Evolutionary conservation across 1,140 invertebrate genomes (phyloP).

Genomic region (silkworm (Bombyx mori)): DNA sequence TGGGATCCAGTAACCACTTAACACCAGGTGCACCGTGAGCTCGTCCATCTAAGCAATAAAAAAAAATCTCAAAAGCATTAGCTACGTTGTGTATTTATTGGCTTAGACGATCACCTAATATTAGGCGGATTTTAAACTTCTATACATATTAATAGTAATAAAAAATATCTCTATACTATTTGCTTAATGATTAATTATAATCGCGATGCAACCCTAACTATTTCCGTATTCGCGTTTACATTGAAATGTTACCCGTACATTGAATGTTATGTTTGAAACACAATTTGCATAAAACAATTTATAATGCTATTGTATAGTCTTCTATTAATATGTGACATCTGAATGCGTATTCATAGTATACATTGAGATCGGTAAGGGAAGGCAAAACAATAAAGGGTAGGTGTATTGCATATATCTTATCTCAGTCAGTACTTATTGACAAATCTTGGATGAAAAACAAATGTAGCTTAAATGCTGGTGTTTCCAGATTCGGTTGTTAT

Average conservation of each 20-base stretch:
- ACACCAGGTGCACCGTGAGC: no score
- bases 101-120: no score
- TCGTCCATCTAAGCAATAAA: no score
- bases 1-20: no score
- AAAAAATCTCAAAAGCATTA: no score
- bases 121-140: no score
- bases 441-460: neutral
- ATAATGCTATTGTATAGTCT: slow-evolving; percentile 10
- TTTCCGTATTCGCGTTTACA: slow-evolving; percentile 6
- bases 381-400: neutral
- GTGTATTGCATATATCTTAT: neutral
- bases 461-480: neutral
- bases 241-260: slow-evolving; percentile 13
- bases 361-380: neutral
- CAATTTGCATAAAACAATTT: slow-evolving; percentile 20
- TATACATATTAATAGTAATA: no score
- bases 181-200: no score
- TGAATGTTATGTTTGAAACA: slow-evolving; percentile 14
- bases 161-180: no score
- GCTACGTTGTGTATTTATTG: no score
- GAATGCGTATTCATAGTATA: neutral
- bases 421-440: neutral
- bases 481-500: neutral
- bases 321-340: slow-evolving; percentile 8
- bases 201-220: slow-evolving; percentile 2